Percentiles rank a stretch among this genome's conserved stretches.
Conservation (phyloP, 2,113 vertebrate species). For the Atlantisia rogersi region DNA sequence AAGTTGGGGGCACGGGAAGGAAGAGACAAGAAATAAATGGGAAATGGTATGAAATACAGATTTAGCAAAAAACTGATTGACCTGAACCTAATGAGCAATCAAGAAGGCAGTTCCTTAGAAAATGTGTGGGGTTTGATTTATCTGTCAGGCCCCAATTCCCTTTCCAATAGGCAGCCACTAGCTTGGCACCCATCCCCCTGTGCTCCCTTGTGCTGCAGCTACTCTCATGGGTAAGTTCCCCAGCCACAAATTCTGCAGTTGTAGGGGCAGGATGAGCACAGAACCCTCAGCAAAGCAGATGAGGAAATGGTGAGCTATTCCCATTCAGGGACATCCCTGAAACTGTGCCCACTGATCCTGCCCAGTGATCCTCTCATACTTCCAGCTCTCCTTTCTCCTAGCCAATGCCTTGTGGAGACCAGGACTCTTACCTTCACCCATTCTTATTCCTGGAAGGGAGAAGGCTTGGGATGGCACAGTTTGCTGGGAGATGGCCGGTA, state of each 20-base stretch:
- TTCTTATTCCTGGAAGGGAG: neutral
- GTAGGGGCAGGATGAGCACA: neutral
- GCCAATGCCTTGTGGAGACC: neutral
- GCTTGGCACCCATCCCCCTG: neutral
- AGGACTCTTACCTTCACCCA: neutral
- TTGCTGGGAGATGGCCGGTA: neutral
- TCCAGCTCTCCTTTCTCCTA: neutral
- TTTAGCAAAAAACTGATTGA: neutral
- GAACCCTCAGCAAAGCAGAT: neutral
- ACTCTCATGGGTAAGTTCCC: neutral
- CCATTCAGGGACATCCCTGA: neutral
- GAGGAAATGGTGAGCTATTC: neutral
- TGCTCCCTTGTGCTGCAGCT: neutral
- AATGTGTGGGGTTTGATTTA: neutral
- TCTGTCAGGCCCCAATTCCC: neutral
- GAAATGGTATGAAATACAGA: neutral
- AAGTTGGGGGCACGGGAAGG: neutral
- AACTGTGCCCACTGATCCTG: neutral
- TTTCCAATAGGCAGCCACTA: neutral
- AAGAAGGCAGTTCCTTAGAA: neutral
- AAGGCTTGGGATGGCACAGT: neutral
- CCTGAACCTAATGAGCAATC: neutral
- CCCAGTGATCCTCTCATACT: neutral
- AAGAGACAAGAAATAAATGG: neutral
- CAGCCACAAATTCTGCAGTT: neutral